phyloP scores from a whole-genome alignment of 1,140 invertebrate species.

The Cardiocondyla obscurior region DNA sequence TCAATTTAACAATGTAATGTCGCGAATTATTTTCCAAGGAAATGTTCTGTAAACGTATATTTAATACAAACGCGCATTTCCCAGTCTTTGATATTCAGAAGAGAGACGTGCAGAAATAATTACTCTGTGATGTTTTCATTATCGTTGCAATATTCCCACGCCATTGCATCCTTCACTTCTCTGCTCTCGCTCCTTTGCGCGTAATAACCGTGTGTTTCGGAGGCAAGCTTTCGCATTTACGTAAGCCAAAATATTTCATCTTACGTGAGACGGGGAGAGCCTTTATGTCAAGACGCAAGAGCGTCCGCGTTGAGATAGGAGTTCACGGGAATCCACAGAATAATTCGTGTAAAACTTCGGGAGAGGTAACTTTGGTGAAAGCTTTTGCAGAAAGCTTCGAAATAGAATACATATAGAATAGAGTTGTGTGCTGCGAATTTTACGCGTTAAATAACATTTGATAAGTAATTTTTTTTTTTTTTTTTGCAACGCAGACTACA shows the following conservation, averaged over 20 bases:
- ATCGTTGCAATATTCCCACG: slow-evolving; percentile 53
- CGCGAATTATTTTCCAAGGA: not conserved
- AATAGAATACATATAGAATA: not conserved
- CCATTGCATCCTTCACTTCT: slow-evolving; percentile 35
- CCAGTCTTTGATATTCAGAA: slow-evolving; percentile 20
- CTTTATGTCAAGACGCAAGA: slow-evolving; percentile 50
- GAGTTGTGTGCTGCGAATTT: not conserved
- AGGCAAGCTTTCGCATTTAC: slow-evolving; percentile 42
- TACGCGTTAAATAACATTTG: too few species aligned
- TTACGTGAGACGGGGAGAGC: slow-evolving; percentile 26
- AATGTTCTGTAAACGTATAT: not conserved
- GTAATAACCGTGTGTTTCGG: slow-evolving; percentile 42
- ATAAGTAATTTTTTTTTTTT: not conserved
- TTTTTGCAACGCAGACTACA: not conserved
- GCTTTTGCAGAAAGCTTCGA: slow-evolving; percentile 13
- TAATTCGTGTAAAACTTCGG: slow-evolving; percentile 48
- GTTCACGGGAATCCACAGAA: slow-evolving; percentile 33
- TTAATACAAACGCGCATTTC: not conserved
- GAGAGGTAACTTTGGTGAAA: slow-evolving; percentile 15
- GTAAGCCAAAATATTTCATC: slow-evolving; percentile 57
- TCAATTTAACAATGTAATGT: not conserved
- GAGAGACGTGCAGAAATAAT: slow-evolving; percentile 55
- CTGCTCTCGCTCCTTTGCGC: not conserved
- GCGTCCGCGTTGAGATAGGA: slow-evolving; percentile 35
- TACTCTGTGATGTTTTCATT: slow-evolving; percentile 68